Evolutionary conservation across 2,888 invertebrate species (phyloP).

Genomic region (Ethmia dodecea): DNA sequence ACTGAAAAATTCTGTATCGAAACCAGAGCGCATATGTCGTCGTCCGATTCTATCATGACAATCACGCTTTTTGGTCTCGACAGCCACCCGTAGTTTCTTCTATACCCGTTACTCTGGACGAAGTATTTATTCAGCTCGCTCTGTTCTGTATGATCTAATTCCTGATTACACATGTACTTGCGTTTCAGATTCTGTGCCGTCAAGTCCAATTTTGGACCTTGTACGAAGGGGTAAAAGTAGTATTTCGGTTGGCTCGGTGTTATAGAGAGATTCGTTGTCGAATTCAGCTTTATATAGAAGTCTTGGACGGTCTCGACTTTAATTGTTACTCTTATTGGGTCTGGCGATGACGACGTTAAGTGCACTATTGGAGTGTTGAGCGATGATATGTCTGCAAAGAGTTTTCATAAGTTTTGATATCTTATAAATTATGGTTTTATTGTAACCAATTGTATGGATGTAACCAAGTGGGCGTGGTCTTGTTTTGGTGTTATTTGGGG

Average conservation of each 20-base stretch:
- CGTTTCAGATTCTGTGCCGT: conserved; percentile 38
- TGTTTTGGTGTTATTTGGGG: no score
- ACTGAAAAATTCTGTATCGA: conserved; percentile 88
- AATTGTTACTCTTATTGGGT: conserved; percentile 77
- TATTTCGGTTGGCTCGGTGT: conserved; percentile 71
- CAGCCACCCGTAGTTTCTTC: conserved; percentile 38
- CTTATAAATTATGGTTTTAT: no score
- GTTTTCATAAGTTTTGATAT: no score
- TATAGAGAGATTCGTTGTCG: conserved; percentile 54
- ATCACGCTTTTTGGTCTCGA: conserved; percentile 72
- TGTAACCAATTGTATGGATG: no score
- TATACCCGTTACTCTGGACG: conserved; percentile 27
- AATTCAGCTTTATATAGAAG: conserved; percentile 74
- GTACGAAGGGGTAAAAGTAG: conserved; percentile 74
- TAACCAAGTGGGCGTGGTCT: no score
- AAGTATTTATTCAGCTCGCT: conserved; percentile 28
- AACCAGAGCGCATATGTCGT: conserved; percentile 84
- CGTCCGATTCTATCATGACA: conserved; percentile 80
- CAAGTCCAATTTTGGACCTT: conserved; percentile 43
- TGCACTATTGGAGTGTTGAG: conserved; percentile 80
- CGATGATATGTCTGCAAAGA: conserved; percentile 48
- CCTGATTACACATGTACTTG: conserved; percentile 77
- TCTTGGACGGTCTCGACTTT: conserved; percentile 75
- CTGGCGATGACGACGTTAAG: conserved; percentile 81
- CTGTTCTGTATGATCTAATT: conserved; percentile 33